Base-by-base conservation (phyloP, 1,140 invertebrate species). In the Octopus sinensis region DNA sequence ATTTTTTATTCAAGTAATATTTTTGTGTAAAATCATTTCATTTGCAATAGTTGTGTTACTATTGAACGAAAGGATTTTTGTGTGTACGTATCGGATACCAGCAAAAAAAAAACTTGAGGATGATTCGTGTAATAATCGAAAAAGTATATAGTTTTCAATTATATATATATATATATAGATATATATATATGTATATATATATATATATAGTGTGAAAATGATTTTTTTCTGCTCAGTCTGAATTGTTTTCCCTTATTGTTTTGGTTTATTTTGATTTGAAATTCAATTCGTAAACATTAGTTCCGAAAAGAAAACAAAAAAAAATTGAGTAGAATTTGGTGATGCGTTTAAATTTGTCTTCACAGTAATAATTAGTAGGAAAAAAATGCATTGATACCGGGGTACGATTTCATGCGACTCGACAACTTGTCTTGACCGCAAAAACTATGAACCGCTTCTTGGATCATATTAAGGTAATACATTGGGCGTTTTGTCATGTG, bases 401-500 rank as follows among this genome's bases (percentile, higher is more conserved):
- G 68, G 68, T 23, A 73, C 68, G 68, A 73, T 73, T 73, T 73
- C 68, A 9, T n/a, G 68, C 30, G 68, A 73, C 30, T 73, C 68
- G 68, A 73, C 30, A 73, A 73, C 17, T n/a, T 73, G 13, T 73
- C 68, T 73, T 73, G 68, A 73, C 68, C 68, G 30, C 68, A 23
- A 73, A 73, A 13, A 73, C 68, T 73, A n/a, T 73, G 68, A 73
- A 73, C 68, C 68, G 68, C 17, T 73, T 73, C 68, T 73, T n/a
- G 68, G 68, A 81, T 53, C 53, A 81, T 54, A 62, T 76, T 53
- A 54, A 78, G 71, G 53, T 54, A 75, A 51, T 76, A 54, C 78
- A 68, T 53, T 43, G 54, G 78, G 78, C 62, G 76, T 79, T 17
- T 56, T 75, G n/a, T 84, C 84, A 88, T 23, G 86, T 84, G 76